Evolutionary conservation across 2,888 invertebrate species (phyloP), one percentile per base, ranked within the genome.

Genomic region (Apeira syringaria): DNA sequence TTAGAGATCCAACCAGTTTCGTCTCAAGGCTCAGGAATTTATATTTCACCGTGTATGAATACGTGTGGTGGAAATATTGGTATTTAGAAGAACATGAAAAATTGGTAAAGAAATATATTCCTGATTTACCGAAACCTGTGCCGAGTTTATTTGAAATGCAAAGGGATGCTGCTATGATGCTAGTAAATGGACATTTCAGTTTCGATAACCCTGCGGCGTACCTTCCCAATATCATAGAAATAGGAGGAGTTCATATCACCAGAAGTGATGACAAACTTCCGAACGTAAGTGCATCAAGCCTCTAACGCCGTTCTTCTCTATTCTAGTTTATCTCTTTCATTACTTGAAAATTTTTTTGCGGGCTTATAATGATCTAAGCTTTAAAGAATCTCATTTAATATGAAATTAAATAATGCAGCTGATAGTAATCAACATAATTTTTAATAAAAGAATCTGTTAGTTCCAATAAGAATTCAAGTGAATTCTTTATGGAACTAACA

Each of bases 241-340:
- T 93, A 32, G 92, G 92, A 9, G 92, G 92, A 13, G 63, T 87
- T 31, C 92, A 93, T 68, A 64, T 91, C 3, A 73, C 71, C 8
- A 65, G 72, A 25, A 80, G 69, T 47, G 67, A 73, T 24, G 56
- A 50, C 0, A 56, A 68, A 33, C 66, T 90, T n/a, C 80, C 88
- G 3, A 37, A 68, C 56, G 87, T 86, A 59, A 58, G 64, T 59
- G 24, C n/a, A n/a, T n/a, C n/a, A n/a, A n/a, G n/a, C n/a, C n/a
- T n/a, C n/a, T n/a, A n/a, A n/a, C n/a, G n/a, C n/a, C n/a, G n/a
- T n/a, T n/a, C n/a, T n/a, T n/a, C n/a, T n/a, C n/a, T n/a, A n/a
- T n/a, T n/a, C n/a, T n/a, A n/a, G n/a, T n/a, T n/a, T n/a, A n/a
- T n/a, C n/a, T n/a, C n/a, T n/a, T n/a, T n/a, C n/a, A n/a, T n/a